Evolutionary conservation across 2,113 vertebrate species (phyloP).

Genomic region (Grallaria varia): DNA sequence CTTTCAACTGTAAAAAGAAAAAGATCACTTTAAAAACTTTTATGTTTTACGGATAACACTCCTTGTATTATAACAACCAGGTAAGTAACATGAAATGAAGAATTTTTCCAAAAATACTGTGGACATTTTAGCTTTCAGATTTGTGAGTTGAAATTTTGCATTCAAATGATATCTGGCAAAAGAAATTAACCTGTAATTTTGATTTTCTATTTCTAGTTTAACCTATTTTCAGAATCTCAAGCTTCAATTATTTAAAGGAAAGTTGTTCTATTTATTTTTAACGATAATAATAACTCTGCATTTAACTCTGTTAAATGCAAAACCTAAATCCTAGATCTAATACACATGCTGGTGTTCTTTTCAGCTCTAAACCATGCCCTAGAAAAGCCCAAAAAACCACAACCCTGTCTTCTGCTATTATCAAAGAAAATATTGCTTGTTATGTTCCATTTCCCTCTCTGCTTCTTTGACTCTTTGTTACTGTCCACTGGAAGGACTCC

Average conservation of each 20-base stretch:
- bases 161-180: background rate
- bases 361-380: background rate
- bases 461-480: slow-evolving; percentile 38
- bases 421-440: slow-evolving; percentile 15
- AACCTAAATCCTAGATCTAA: background rate
- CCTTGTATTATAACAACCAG: background rate
- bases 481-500: slow-evolving; percentile 41
- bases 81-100: background rate
- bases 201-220: background rate
- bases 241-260: background rate
- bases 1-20: slow-evolving; percentile 29
- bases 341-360: background rate
- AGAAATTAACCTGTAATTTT: background rate
- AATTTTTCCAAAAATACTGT: background rate
- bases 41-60: background rate
- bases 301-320: background rate
- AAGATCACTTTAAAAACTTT: background rate
- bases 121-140: background rate
- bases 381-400: background rate
- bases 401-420: background rate
- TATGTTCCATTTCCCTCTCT: slow-evolving; percentile 6
- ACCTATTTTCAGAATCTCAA: slow-evolving; percentile 4
- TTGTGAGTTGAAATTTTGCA: background rate
- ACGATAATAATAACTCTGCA: background rate
- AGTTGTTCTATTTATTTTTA: background rate